These are phyloP conservation scores for Frankliniella fusca DNA, from an alignment of 2,888 invertebrate species.

Conservation along the genomic window DNA sequence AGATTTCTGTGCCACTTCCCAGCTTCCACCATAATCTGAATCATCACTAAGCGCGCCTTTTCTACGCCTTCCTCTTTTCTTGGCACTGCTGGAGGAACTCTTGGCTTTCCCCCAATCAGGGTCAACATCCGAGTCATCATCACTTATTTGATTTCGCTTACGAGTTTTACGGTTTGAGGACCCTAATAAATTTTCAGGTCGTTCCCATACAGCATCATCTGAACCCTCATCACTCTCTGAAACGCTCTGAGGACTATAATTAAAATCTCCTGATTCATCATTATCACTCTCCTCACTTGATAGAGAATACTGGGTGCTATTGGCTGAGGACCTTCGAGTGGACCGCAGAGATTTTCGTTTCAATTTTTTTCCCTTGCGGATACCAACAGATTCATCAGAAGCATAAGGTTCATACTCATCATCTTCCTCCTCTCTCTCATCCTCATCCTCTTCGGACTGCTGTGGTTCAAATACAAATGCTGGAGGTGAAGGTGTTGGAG, in stretches of 20 bases:
- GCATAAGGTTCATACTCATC: constrained; percentile 2
- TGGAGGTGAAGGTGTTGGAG: neutral
- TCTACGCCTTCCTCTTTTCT: neutral
- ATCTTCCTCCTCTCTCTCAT: neutral
- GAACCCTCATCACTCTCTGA: neutral
- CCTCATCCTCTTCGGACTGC: neutral
- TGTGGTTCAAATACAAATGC: neutral
- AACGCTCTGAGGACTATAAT: neutral
- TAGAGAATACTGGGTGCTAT: neutral
- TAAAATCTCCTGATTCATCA: neutral
- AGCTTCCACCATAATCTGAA: neutral
- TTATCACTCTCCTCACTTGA: neutral
- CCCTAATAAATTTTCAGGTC: neutral
- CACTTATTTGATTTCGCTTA: neutral
- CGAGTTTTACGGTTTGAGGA: neutral
- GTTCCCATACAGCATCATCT: neutral
- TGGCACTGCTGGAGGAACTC: neutral
- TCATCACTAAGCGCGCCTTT: constrained; percentile 2
- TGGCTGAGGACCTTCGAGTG: neutral
- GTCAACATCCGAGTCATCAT: constrained; percentile 4
- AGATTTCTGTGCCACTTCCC: neutral
- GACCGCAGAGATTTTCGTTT: neutral
- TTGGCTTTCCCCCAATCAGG: neutral
- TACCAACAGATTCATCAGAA: neutral
- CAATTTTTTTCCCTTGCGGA: neutral